Conservation (phyloP, 2,113 vertebrate genomes). For the Zapus hudsonius region DNA sequence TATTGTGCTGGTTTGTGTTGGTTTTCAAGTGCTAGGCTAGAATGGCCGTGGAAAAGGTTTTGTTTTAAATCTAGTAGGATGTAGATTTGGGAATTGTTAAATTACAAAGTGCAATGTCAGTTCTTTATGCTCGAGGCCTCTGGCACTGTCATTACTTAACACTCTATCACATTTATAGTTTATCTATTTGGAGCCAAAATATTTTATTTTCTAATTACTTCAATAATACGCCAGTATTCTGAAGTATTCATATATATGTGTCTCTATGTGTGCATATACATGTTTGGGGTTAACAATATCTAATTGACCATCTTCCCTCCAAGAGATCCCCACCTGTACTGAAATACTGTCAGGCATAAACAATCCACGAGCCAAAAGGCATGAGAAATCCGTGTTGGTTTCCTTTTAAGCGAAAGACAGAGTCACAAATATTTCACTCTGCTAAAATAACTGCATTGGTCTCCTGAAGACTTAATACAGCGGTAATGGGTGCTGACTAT, state of each 20-base stretch:
- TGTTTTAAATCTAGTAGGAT: constrained; percentile 14
- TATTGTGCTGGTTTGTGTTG: neutral
- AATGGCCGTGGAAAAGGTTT: neutral
- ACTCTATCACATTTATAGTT: neutral
- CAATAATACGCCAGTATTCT: neutral
- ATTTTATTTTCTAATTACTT: constrained; percentile 2
- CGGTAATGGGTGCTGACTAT: neutral
- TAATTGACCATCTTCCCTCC: neutral
- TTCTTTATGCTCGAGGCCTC: neutral
- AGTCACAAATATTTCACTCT: neutral
- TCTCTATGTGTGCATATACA: neutral
- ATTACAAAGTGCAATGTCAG: neutral
- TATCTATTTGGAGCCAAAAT: constrained; percentile 38
- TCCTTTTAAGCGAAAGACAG: neutral
- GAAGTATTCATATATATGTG: neutral
- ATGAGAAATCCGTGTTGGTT: neutral
- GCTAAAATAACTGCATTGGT: neutral
- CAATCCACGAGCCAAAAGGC: neutral
- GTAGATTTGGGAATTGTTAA: constrained; percentile 2
- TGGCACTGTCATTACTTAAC: neutral
- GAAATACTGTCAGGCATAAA: neutral
- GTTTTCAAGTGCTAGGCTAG: neutral
- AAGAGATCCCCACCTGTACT: neutral
- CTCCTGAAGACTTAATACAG: neutral
- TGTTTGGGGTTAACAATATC: neutral